Evolutionary conservation across 2,113 vertebrate genomes (phyloP), one percentile per base, ranked within the genome.

Genomic region (Prinia subflava): DNA sequence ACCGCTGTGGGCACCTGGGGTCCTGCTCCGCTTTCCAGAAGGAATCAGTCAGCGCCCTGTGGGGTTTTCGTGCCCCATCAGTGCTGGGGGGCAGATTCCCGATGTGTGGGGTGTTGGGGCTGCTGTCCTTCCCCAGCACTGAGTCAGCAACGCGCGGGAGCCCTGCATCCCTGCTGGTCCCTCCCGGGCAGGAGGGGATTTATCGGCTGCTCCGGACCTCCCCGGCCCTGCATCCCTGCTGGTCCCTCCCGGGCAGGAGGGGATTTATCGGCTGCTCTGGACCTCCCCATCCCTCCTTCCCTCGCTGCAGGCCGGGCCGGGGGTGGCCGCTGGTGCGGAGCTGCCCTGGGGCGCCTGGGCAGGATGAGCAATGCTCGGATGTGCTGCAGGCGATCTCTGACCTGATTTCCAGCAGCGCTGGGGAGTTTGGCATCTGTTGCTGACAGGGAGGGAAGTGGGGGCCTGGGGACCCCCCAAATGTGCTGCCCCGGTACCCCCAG

Each of bases 361-460:
- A 46, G 73, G 73, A 33, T 57, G 91, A 92, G 63, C 37, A 16
- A 64, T 19, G 89, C 44, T 89, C 39, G 22, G 13, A 12, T 52
- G 89, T 25, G 94, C 95, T 27, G 87, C 95, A 25, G 89, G 94
- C 94, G 6, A 55, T 62, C 7, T 30, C 94, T 97, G 96, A 95
- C 95, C 95, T 83, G 0, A 79, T 97, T 96, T 84, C 85, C 70
- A 84, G 87, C 55, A 21, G 64, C 14, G 7, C 83, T 5, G 15
- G 10, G 92, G 47, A 77, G 60, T 83, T 64, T 7, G 62, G 93
- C 93, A 89, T 79, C 95, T 97, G 95, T 76, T 92, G 89, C 55
- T 86, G 89, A 5, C n/a, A 17, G 63, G 49, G 64, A 65, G 47
- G 21, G 28, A 39, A 47, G 11, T 7, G 21, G 60, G 77, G 24